Evolutionary conservation across 2,113 vertebrate species (phyloP).

Genomic region (Physeter macrocephalus): DNA sequence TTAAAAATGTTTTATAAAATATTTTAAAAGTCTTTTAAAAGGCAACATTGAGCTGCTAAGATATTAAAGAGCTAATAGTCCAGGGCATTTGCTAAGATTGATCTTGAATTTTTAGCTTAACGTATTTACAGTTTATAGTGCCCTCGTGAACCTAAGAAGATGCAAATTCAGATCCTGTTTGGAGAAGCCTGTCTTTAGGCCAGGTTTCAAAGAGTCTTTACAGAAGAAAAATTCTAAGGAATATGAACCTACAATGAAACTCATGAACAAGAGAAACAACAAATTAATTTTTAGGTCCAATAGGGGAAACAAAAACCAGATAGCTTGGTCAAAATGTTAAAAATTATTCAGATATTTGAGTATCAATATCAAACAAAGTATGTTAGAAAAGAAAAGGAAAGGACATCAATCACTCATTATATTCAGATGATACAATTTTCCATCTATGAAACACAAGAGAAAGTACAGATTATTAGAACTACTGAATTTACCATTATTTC

Average conservation of each 20-base stretch:
- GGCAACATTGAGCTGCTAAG: neutral
- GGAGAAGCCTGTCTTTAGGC: neutral
- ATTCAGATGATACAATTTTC: neutral
- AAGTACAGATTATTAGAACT: neutral
- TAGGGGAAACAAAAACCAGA: neutral
- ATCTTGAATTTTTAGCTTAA: neutral
- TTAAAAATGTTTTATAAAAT: neutral
- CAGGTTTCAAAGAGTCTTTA: neutral
- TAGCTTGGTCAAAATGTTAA: neutral
- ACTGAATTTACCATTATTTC: neutral
- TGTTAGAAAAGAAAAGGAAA: neutral
- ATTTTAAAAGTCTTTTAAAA: neutral
- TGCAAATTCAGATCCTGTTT: neutral
- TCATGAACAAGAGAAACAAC: neutral
- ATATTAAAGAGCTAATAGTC: neutral
- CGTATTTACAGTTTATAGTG: neutral
- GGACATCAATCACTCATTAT: neutral
- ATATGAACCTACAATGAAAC: neutral
- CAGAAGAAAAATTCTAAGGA: neutral
- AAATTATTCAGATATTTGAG: neutral
- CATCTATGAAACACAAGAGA: neutral
- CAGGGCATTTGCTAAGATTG: neutral
- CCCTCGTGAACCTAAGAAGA: neutral
- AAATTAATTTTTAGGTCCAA: neutral
- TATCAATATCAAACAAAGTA: neutral